Percentiles rank a stretch among this genome's conserved stretches.
Evolutionary conservation across 2,797 vertebrate genomes (phyloP).

Genomic region (Bovichtus diacanthus): DNA sequence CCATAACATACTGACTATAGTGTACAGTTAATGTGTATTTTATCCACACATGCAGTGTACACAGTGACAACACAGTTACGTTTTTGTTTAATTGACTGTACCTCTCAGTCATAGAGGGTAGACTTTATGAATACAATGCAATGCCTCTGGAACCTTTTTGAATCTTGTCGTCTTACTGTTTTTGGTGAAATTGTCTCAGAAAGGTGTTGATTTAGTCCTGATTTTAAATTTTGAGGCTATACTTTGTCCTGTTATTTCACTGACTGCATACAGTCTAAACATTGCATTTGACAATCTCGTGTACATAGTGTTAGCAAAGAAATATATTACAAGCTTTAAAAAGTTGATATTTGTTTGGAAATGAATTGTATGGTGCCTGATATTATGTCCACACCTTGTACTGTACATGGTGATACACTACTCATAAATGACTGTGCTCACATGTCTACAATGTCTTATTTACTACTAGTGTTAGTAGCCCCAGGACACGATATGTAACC

Average conservation of each 20-base stretch:
- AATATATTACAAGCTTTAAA: neutral
- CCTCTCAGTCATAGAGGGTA: neutral
- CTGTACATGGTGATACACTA: neutral
- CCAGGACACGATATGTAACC: neutral
- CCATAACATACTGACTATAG: neutral
- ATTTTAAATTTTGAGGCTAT: neutral
- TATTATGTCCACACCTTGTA: neutral
- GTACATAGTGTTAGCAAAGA: neutral
- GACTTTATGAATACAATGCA: neutral
- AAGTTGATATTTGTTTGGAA: neutral
- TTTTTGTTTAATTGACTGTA: neutral
- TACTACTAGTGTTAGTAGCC: neutral
- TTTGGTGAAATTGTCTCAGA: neutral
- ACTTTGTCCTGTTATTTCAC: neutral
- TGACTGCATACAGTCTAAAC: neutral
- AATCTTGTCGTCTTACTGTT: neutral
- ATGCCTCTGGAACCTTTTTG: neutral
- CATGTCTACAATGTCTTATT: slow-evolving; percentile 2
- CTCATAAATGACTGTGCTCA: neutral
- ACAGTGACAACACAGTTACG: neutral
- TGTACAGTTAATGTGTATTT: neutral
- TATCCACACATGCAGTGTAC: neutral
- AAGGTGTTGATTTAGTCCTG: neutral
- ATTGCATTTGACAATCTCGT: neutral
- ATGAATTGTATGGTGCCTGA: neutral